Percentiles rank a stretch among this genome's conserved stretches.
Conservation (phyloP, 1,140 invertebrate species). For the Epicauta chinensis region DNA sequence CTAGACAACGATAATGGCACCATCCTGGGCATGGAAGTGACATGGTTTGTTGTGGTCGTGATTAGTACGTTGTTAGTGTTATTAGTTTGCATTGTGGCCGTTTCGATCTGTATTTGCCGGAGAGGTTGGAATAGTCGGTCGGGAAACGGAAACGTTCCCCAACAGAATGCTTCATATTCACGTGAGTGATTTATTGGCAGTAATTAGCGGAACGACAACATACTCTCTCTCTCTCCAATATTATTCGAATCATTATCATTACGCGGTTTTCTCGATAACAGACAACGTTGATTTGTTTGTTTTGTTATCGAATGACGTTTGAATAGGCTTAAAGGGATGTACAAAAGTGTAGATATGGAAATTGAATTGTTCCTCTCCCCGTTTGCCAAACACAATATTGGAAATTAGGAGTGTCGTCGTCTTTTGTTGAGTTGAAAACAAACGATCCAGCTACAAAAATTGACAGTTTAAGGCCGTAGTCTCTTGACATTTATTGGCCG, state of each 20-base stretch:
- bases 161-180: conserved; percentile 46
- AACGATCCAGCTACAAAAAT: too few relatives aligned
- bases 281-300: not conserved
- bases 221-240: not conserved
- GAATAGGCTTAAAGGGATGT: too few relatives aligned
- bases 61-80: conserved; percentile 60
- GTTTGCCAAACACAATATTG: too few relatives aligned
- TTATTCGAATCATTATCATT: not conserved
- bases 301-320: not conserved
- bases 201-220: too few relatives aligned
- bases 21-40: conserved; percentile 66
- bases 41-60: conserved; percentile 66
- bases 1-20: conserved; percentile 65
- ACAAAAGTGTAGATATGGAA: too few relatives aligned
- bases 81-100: conserved; percentile 58
- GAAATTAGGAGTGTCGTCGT: too few relatives aligned
- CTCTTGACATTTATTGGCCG: too few relatives aligned
- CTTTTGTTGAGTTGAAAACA: too few relatives aligned
- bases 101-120: conserved; percentile 68
- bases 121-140: conserved; percentile 49
- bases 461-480: too few relatives aligned
- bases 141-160: conserved; percentile 48
- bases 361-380: too few relatives aligned
- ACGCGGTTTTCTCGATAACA: too few relatives aligned
- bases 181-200: conserved; percentile 39